These are phyloP conservation scores for Poecilia velifera DNA, from an alignment of 2,797 vertebrate species.

Conservation along the genomic window DNA sequence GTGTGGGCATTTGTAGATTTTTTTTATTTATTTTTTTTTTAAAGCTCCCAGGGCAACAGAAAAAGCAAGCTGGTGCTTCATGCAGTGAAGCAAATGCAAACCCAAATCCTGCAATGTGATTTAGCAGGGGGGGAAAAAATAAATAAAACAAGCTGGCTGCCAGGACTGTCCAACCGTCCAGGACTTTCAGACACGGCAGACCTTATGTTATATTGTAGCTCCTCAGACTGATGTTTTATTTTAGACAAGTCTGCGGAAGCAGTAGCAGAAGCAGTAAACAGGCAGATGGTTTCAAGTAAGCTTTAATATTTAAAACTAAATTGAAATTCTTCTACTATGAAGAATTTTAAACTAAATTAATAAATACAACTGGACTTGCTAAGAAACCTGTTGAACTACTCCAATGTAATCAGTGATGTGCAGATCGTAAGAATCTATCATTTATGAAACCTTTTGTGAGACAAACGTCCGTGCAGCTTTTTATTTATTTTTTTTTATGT, in stretches of 20 bases:
- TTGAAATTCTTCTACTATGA: neutral
- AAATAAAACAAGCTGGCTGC: neutral
- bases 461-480: neutral
- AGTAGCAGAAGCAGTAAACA: neutral
- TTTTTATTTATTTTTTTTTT: neutral
- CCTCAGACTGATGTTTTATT: constrained; percentile 2
- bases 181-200: neutral
- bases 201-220: neutral
- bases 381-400: neutral
- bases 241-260: neutral
- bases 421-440: neutral
- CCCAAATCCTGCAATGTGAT: constrained; percentile 30
- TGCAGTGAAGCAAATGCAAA: constrained; percentile 39
- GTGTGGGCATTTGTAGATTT: constrained; percentile 23
- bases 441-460: neutral
- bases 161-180: neutral
- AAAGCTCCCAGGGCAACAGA: neutral
- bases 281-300: neutral
- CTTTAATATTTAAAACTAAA: neutral
- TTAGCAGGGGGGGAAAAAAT: neutral
- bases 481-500: neutral
- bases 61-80: neutral
- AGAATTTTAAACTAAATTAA: neutral
- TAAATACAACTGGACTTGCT: neutral
- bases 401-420: neutral